Base-by-base conservation (phyloP, 1,140 invertebrate species). In the Drosophila suzukii region DNA sequence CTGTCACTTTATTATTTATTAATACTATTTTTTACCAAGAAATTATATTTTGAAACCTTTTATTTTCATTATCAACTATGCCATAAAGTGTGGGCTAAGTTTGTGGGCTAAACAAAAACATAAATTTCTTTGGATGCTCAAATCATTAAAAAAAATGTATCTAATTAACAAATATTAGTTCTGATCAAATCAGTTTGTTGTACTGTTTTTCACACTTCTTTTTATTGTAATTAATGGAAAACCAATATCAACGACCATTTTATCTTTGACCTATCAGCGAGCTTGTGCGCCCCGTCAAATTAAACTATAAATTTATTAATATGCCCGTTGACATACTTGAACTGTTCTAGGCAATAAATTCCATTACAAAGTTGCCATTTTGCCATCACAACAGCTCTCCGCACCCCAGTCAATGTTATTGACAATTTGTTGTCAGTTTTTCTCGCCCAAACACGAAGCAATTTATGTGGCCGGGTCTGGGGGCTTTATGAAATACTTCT, bases 231-330 rank as follows among this genome's bases (percentile, higher is more conserved):
- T 79, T 75, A 56, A 66, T 81, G 17, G 11, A 46, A 46, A 41
- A 46, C 38, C 53, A 30, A 62, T 58, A 34, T 59, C 44, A 11
- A 15, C 10, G 32, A 47, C 39, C 11, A 20, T 30, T 51, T 43
- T 55, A 70, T 55, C 49, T 32, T 38, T 50, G 32, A 15, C 17
- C 46, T 5, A 30, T 39, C 43, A 30, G 34, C 39, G 51, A 44
- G 47, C 12, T 75, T 71, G 68, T 51, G 65, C 43, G 44, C 50
- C 60, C 49, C 68, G 60, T 49, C 62, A 79, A 86, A 88, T 86
- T 67, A 83, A 86, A 88, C 63, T 79, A 76, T 88, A 74, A 86
- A 86, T 86, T 83, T 88, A 86, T 86, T 86, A 83, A 83, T 86
- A 83, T 74, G 83, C 56, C 79, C 72, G 78, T 67, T 83, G 84